Base-by-base conservation (phyloP, 2,113 vertebrate species). In the Emydocephalus ijimae region DNA sequence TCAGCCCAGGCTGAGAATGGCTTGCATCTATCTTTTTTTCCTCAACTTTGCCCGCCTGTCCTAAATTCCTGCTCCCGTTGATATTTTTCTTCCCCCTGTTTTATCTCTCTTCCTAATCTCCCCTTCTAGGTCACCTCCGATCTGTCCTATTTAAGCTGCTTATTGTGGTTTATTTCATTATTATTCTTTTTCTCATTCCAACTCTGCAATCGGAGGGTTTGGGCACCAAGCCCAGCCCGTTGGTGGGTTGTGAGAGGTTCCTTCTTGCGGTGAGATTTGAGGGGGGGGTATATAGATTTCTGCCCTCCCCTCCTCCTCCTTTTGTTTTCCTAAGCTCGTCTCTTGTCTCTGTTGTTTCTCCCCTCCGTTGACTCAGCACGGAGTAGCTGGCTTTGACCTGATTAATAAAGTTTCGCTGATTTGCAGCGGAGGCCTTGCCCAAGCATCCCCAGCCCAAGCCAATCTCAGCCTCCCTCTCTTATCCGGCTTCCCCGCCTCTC, bases 361-460 rank as follows among this genome's bases (percentile, higher is more conserved):
- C 26, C 4, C 14, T 21, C 45, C 95, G 96, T 95, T 95, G 95
- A 97, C 89, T 97, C 95, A 96, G 96, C 94, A 88, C 89, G 95
- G 95, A 96, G 90, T 96, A 96, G 96, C 96, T 94, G 95, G 95
- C 94, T 97, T 95, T 96, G 96, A 96, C 96, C 95, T 95, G 94
- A 96, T 96, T 95, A 96, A 95, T 95, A 94, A 95, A 93, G 93
- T 93, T 92, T 92, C 92, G 95, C 91, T 81, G 61, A 94, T 93
- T 61, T 89, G 94, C 92, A 88, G 94, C 94, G 92, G 94, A 93
- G 85, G 86, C 91, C 94, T 96, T 96, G 95, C 94, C 94, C 93
- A 96, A 96, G 93, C 89, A 64, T 94, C 88, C 48, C 7, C 86
- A 69, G 93, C 94, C 95, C 93, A 94, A 92, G 90, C 91, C 94